A percentile compares a stretch with the other conserved stretches of the same genome.
These are phyloP conservation scores for Circaetus cinerascens DNA, from an alignment of 2,113 vertebrate genomes.

Conservation along the genomic window DNA sequence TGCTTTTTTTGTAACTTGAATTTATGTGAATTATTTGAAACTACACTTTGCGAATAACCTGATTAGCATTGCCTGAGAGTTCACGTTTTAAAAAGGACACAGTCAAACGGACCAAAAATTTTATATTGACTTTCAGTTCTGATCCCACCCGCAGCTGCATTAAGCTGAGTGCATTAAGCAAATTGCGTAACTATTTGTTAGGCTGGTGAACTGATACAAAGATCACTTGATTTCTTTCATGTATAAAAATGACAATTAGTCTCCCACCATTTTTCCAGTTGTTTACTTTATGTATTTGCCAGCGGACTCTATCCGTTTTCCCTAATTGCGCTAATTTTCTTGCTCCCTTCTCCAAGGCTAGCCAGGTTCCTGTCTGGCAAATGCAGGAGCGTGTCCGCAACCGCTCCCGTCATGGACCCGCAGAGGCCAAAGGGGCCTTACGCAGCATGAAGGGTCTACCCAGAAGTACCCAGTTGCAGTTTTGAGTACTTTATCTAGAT, in stretches of 20 bases:
- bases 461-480: not conserved
- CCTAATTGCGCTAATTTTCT: not conserved
- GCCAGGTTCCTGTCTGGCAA: not conserved
- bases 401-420: not conserved
- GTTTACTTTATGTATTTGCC: not conserved
- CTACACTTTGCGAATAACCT: not conserved
- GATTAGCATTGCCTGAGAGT: not conserved
- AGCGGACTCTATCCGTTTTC: not conserved
- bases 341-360: not conserved
- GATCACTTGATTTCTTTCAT: not conserved
- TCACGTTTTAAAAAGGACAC: not conserved
- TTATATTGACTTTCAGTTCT: not conserved
- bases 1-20: not conserved
- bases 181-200: not conserved
- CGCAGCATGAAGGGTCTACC: not conserved
- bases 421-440: not conserved
- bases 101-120: not conserved
- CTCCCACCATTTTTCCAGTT: not conserved
- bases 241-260: not conserved
- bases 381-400: not conserved
- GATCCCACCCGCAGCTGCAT: not conserved
- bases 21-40: not conserved
- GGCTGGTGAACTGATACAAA: not conserved
- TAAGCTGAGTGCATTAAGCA: not conserved
- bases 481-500: not conserved